A percentile compares a stretch with the other conserved stretches of the same genome.
Conservation (phyloP, 2,113 vertebrate species). For the Paralichthys olivaceus region DNA sequence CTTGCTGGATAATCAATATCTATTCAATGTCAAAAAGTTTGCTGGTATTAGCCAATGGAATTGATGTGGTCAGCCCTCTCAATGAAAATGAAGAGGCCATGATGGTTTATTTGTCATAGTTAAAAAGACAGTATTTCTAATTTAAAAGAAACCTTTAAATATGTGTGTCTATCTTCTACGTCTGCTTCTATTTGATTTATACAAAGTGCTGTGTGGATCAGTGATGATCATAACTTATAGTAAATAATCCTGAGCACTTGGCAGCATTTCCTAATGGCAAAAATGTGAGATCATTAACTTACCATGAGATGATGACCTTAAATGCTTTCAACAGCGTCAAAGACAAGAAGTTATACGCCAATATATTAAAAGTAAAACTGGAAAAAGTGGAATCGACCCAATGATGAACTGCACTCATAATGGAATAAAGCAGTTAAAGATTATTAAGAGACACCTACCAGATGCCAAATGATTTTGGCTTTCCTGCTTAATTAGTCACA, state of each 20-base stretch:
- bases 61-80: neutral
- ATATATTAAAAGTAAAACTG: constrained; percentile 27
- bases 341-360: constrained; percentile 21
- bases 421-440: constrained; percentile 34
- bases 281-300: constrained; percentile 58
- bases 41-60: neutral
- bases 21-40: neutral
- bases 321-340: constrained; percentile 28
- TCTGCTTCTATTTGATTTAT: neutral
- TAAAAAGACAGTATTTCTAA: neutral
- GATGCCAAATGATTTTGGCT: neutral
- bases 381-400: constrained; percentile 18
- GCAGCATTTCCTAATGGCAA: constrained; percentile 35
- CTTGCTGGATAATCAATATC: neutral
- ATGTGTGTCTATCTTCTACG: neutral
- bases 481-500: neutral
- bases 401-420: constrained; percentile 1
- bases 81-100: neutral
- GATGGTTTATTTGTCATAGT: neutral
- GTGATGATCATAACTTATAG: constrained; percentile 14
- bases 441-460: constrained; percentile 23
- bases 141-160: neutral
- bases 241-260: constrained; percentile 25
- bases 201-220: neutral
- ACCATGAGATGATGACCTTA: constrained; percentile 57